A percentile compares a stretch with the other conserved stretches of the same genome.
Conservation (phyloP, 2,888 invertebrate genomes). For the Polydrusus tereticollis region DNA sequence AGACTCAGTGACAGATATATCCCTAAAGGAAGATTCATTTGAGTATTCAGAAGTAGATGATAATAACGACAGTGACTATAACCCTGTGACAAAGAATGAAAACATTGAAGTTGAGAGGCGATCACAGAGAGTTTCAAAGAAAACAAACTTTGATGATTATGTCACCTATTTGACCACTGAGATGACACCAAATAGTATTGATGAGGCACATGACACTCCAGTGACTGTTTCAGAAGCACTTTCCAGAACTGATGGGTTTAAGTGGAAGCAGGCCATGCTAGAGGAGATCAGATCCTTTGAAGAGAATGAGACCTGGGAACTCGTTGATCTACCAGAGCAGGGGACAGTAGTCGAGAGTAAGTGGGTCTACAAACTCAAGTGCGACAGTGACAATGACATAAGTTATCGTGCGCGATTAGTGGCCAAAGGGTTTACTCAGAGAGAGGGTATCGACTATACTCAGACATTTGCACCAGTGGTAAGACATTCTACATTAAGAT, state of each 20-base stretch:
- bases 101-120: constrained; percentile 20
- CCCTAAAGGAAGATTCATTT: background rate
- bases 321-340: constrained; percentile 50
- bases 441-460: constrained; percentile 51
- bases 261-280: constrained; percentile 54
- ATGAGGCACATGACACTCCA: constrained; percentile 19
- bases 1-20: background rate
- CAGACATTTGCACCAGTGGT: constrained; percentile 54
- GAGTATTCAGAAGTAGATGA: background rate
- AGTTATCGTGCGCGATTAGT: constrained; percentile 54
- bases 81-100: background rate
- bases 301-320: constrained; percentile 56
- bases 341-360: constrained; percentile 55
- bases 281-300: constrained; percentile 56
- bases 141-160: constrained; percentile 38
- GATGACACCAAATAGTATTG: too few species aligned
- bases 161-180: constrained; percentile 43
- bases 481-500: constrained; percentile 52
- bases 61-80: constrained; percentile 3
- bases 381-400: constrained; percentile 49
- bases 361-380: constrained; percentile 58
- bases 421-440: constrained; percentile 55
- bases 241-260: constrained; percentile 49
- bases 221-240: constrained; percentile 47
- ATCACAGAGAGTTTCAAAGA: constrained; percentile 33